Base-by-base conservation (phyloP, 2,888 invertebrate genomes). In the Drymonia ruficornis region DNA sequence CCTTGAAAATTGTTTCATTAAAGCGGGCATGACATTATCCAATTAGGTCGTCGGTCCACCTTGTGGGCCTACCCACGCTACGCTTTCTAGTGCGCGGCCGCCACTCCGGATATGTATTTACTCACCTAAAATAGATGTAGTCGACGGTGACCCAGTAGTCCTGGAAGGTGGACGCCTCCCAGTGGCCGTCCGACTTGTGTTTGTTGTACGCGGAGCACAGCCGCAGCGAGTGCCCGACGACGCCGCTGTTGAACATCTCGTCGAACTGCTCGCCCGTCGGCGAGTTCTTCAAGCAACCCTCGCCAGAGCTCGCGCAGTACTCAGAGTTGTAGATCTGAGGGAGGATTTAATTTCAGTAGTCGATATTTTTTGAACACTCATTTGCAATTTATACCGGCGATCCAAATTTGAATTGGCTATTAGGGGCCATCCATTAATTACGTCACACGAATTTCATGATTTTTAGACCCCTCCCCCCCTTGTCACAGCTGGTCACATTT, bases 51-150 rank as follows among this genome's bases (percentile, higher is more conserved):
- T n/a, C n/a, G n/a, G n/a, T n/a, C n/a, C n/a, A n/a, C n/a, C n/a
- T n/a, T n/a, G n/a, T n/a, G n/a, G n/a, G n/a, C n/a, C n/a, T n/a
- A n/a, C n/a, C n/a, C n/a, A n/a, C n/a, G n/a, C n/a, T n/a, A n/a
- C n/a, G n/a, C n/a, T n/a, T n/a, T n/a, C n/a, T n/a, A n/a, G n/a
- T n/a, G n/a, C n/a, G n/a, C n/a, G n/a, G n/a, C n/a, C n/a, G n/a
- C n/a, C n/a, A n/a, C n/a, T n/a, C n/a, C n/a, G n/a, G n/a, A 34
- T 13, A 9, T 23, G 6, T 13, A 6, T 34, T 3, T 31, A 42
- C 42, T 18, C 86, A 95, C 94, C 95, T 95, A 69, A 96, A 98
- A 83, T 98, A 98, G 59, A 99, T 98, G 79, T 98, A 98, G 87
- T 99, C 99, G 0, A 99, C 98, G 0, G 95, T 96, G 51, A 95